Conservation (phyloP, 2,888 invertebrate species). For the Apotomis betuletana region DNA sequence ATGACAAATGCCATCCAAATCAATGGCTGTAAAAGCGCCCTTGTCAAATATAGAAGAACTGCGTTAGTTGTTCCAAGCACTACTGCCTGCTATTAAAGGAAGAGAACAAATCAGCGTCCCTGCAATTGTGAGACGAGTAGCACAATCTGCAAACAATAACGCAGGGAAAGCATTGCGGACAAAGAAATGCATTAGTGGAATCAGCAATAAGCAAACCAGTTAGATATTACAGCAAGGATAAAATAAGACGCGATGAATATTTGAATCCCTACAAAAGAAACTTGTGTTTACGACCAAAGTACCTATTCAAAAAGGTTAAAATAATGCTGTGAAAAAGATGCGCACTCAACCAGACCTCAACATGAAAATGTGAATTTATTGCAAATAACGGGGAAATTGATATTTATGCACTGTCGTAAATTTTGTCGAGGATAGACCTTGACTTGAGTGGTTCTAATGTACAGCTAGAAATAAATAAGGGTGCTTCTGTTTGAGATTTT, state of each 20-base stretch:
- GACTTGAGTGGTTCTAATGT: slow-evolving; percentile 52
- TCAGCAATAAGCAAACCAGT: slow-evolving; percentile 6
- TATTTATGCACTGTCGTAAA: slow-evolving; percentile 66
- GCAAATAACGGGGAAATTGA: slow-evolving; percentile 62
- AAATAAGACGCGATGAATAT: not conserved
- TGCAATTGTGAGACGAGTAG: slow-evolving; percentile 23
- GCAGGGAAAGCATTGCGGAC: slow-evolving; percentile 13
- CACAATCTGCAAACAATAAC: slow-evolving; percentile 22
- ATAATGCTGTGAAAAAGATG: slow-evolving; percentile 49
- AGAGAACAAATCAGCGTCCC: slow-evolving; percentile 16
- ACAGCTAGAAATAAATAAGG: slow-evolving; percentile 53
- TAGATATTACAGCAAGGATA: slow-evolving; percentile 9
- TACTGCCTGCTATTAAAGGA: not conserved
- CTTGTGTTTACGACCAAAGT: slow-evolving; percentile 3
- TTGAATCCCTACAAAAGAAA: not conserved
- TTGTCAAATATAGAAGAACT: not conserved
- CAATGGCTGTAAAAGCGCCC: not conserved
- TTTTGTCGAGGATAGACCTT: slow-evolving; percentile 53
- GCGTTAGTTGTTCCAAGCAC: not conserved
- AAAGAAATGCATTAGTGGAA: slow-evolving; percentile 29
- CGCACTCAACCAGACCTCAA: slow-evolving; percentile 50
- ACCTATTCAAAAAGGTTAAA: slow-evolving; percentile 44
- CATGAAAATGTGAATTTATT: slow-evolving; percentile 67
- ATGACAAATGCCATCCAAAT: no score
- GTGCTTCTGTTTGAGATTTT: slow-evolving; percentile 46